phyloP scores from a whole-genome alignment of 2,888 invertebrate species.

The Ypsolopha sequella region DNA sequence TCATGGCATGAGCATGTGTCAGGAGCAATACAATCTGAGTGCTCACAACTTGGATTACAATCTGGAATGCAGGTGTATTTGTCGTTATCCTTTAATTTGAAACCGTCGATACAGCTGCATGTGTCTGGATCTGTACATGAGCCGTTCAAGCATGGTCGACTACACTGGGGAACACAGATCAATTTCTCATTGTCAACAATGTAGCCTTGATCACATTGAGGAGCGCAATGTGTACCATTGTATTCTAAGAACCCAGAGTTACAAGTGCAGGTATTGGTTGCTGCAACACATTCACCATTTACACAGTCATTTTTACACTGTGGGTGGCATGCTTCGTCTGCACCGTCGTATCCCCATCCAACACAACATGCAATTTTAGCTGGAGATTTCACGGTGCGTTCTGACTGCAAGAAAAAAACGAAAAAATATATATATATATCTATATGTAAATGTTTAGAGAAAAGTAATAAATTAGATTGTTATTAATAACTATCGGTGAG shows the following conservation, averaged over 20 bases:
- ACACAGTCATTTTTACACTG: conserved; percentile 24
- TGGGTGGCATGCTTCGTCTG: conserved; percentile 8
- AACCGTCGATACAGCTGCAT: conserved; percentile 46
- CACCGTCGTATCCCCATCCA: not conserved
- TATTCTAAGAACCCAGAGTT: conserved; percentile 1
- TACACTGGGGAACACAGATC: conserved; percentile 16
- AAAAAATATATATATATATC: no score
- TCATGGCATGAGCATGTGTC: conserved; percentile 40
- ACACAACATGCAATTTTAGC: conserved; percentile 3
- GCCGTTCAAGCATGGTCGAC: conserved; percentile 31
- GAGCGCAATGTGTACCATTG: conserved; percentile 11
- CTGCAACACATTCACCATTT: conserved; percentile 28
- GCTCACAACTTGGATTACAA: conserved; percentile 25
- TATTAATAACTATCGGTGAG: no score
- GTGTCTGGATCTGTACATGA: conserved; percentile 36
- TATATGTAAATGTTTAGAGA: no score
- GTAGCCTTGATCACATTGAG: conserved; percentile 3
- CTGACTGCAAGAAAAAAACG: no score
- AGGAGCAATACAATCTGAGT: conserved; percentile 54
- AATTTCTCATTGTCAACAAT: not conserved
- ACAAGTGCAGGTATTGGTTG: conserved; percentile 5
- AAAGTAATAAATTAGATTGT: no score
- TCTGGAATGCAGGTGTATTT: conserved; percentile 20
- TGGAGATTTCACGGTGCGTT: no score
- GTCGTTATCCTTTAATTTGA: conserved; percentile 9